Evolutionary conservation across 2,888 invertebrate genomes (phyloP), one percentile per base, ranked within the genome.

Genomic region (Enchytraeus crypticus): DNA sequence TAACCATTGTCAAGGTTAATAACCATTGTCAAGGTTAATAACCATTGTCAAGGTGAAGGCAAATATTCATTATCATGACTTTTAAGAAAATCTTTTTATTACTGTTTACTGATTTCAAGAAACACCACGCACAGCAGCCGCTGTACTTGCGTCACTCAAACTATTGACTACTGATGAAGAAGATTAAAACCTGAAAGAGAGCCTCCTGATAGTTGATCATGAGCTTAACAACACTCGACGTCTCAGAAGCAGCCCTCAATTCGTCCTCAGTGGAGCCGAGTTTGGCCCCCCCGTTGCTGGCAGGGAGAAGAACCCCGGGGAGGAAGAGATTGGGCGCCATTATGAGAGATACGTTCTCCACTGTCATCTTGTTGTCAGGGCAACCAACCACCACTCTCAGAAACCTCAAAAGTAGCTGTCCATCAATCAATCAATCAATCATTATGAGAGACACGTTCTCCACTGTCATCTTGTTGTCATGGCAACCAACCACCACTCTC

Each of bases 361-460:
- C 84, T 70, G 86, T 87, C 93, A 93, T 93, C 81, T 90, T 88
- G 80, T 93, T 93, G 69, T 83, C 81, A 69, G 83, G 81, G 62
- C 80, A 78, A 70, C 86, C 83, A 53, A 87, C 85, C 57, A 93
- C 85, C 71, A 85, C 83, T 57, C 85, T 84, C 67, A 90, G 85
- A 71, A 92, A 89, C n/a, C 84, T 83, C 69, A 93, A 80, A 67
- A 93, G 79, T 65, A 87, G 85, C 70, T 89, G 85, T 3, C 18
- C 47, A 57, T 43, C 14, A 23, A 18, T 49, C 5, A 57, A 57
- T 57, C 45, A n/a, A 53, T 14, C 53, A 53, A 18, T 61, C 69
- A 92, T 89, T 71, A 93, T 92, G 86, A 92, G 92, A 34, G 92
- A 88, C 45, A 93, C 90, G 77, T 92, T 93, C 77, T 90, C 89